Conservation (phyloP, 2,797 vertebrate species). For the Allochrocebus solatus region DNA sequence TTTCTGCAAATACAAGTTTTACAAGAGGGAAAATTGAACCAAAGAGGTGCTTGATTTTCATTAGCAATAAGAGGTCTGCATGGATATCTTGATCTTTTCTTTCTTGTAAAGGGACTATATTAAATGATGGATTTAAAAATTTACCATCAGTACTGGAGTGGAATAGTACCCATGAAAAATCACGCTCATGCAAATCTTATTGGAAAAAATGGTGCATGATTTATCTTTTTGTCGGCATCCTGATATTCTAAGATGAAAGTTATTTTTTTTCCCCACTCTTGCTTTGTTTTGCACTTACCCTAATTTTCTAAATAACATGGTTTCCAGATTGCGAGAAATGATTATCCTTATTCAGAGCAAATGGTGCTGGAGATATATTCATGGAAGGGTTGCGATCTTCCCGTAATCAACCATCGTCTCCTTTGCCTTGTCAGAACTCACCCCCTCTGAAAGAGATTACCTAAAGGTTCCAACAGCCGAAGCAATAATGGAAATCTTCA, state of each 20-base stretch:
- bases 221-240: neutral
- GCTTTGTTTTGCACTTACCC: conserved; percentile 31
- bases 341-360: conserved; percentile 14
- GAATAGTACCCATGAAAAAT: neutral
- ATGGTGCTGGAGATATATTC: neutral
- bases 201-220: neutral
- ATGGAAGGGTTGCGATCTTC: neutral
- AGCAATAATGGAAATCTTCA: neutral
- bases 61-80: neutral
- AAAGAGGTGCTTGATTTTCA: conserved; percentile 7
- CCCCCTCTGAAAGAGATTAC: neutral
- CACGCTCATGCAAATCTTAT: neutral
- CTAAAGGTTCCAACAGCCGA: neutral
- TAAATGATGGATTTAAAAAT: conserved; percentile 32
- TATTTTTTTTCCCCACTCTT: neutral
- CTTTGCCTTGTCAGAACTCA: neutral
- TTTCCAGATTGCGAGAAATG: neutral
- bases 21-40: neutral
- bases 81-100: neutral
- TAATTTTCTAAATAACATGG: conserved; percentile 45
- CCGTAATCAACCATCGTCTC: neutral
- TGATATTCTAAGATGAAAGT: neutral
- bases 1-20: neutral
- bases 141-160: neutral
- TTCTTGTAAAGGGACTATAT: neutral